These are phyloP conservation scores for Sphaeramia orbicularis DNA, from an alignment of 2,797 vertebrate genomes.

Conservation along the genomic window DNA sequence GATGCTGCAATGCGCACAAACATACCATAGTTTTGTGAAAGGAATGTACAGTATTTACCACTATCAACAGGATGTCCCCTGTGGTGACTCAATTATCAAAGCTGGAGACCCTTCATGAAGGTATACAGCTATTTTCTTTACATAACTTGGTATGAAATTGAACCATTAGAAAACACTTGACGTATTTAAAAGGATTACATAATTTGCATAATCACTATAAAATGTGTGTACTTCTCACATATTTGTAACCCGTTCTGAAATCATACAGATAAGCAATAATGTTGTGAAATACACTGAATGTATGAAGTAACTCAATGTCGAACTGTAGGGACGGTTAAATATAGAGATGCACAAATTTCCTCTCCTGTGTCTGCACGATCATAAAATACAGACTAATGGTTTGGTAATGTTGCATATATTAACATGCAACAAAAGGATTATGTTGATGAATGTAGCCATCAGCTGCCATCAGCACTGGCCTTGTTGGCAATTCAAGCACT, in stretches of 20 bases:
- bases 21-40: conserved; percentile 5
- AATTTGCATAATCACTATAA: conserved; percentile 5
- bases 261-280: background rate
- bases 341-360: conserved; percentile 2
- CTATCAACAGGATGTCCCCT: background rate
- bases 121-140: background rate
- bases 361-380: conserved; percentile 16
- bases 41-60: background rate
- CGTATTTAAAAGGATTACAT: background rate
- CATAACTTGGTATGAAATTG: background rate
- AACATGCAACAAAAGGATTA: conserved; percentile 39
- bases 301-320: background rate
- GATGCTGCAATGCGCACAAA: background rate
- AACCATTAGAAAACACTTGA: conserved; percentile 8
- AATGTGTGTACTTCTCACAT: background rate
- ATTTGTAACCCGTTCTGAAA: background rate
- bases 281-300: background rate
- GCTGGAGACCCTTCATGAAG: background rate
- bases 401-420: conserved; percentile 47
- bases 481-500: conserved; percentile 49
- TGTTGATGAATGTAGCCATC: conserved; percentile 43
- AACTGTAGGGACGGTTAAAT: background rate
- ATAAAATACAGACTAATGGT: conserved; percentile 49
- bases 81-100: background rate
- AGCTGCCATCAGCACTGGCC: conserved; percentile 47